Conservation (phyloP, 30 jellyfish, hydroid and myxozoan species). For the Aurelia aurita region DNA sequence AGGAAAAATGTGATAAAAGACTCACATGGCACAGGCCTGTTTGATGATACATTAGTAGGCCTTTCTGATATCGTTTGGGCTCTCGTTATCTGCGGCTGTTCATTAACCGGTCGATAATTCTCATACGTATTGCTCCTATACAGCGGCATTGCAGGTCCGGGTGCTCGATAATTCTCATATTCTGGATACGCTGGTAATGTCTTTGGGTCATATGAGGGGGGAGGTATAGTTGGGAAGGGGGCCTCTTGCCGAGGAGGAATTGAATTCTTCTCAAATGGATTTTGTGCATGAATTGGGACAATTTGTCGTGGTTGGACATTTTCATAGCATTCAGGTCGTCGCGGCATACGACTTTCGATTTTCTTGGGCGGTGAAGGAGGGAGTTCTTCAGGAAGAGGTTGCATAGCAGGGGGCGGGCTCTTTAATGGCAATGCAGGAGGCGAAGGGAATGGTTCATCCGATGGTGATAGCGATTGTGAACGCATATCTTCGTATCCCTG, state of each 20-base stretch:
- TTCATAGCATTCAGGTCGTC: conserved; percentile 74
- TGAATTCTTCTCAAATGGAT: conserved; percentile 39
- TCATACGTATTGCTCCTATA: conserved; percentile 39
- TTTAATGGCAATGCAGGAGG: conserved; percentile 49
- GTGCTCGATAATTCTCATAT: conserved; percentile 48
- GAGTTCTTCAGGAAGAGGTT: conserved; percentile 1
- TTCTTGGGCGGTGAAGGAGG: conserved; percentile 76
- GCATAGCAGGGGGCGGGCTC: conserved; percentile 38
- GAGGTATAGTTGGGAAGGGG: conserved; percentile 18
- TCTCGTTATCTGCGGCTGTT: conserved; percentile 12
- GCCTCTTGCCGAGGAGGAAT: neutral
- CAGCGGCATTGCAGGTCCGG: conserved; percentile 1
- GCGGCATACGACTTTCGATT: conserved; percentile 67
- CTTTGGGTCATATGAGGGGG: neutral
- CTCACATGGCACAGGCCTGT: conserved; percentile 69
- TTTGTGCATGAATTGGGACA: conserved; percentile 70
- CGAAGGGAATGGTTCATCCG: conserved; percentile 28
- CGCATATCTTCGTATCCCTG: conserved; percentile 42
- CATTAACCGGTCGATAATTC: conserved; percentile 25
- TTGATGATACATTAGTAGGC: conserved; percentile 10
- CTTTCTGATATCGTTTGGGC: conserved; percentile 53
- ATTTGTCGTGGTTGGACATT: conserved; percentile 71
- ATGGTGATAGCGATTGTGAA: neutral
- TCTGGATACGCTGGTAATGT: neutral
- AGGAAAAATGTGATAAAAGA: neutral